Evolutionary conservation across 2,888 invertebrate genomes (phyloP), one percentile per base, ranked within the genome.

Genomic region (Linyphia triangularis): DNA sequence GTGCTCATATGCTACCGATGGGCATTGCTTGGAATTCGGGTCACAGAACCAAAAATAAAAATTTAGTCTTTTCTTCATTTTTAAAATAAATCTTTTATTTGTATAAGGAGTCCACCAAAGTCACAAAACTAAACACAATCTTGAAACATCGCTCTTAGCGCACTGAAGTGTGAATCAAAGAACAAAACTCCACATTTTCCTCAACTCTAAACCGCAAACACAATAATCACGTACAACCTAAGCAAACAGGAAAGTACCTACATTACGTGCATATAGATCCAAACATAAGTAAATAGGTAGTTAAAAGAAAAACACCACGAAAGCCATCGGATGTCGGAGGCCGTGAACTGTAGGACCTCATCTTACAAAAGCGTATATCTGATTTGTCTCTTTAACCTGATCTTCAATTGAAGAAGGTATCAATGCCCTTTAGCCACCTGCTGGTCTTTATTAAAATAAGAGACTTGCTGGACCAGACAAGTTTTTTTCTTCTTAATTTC

Each of bases 361-460:
- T 51, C n/a, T 51, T 51, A 5, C n/a, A 51, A 51, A 51, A 51
- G 51, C n/a, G 9, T 33, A 1, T 5, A 51, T 51, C 16, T 51
- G 13, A 5, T 43, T n/a, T n/a, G n/a, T 33, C 57, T 63, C 9
- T 63, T 24, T 28, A 24, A 10, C 26, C 28, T 63, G 16, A 26
- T 63, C 33, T 67, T 24, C 67, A n/a, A 67, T 33, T 67, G n/a
- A n/a, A 33, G 16, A 67, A 33, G 33, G 33, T 67, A 67, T 28
- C 67, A 67, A 67, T 33, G 67, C 33, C 30, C 67, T 33, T 19
- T 33, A 28, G n/a, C n/a, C 19, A 51, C 51, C 51, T 61, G 61
- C 24, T 24, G 61, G 6, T 22, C 61, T 61, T 26, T 26, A 61
- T 61, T 61, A 24, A 61, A 26, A 61, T 19, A 61, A 3, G 26